Base-by-base conservation (phyloP, 2,113 vertebrate genomes). In the Ictidomys tridecemlineatus region DNA sequence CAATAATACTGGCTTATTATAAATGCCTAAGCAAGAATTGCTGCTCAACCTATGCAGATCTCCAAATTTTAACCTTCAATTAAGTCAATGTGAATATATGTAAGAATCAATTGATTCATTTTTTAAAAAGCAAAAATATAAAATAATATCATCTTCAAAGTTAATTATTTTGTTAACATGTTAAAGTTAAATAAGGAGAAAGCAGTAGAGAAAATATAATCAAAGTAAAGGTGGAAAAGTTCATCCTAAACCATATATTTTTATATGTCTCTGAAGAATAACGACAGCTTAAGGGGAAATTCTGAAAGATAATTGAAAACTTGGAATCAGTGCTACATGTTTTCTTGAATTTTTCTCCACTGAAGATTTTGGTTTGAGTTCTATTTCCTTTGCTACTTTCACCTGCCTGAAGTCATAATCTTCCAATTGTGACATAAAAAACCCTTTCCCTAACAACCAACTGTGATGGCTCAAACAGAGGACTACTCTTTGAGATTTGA, bases 401-500 rank as follows among this genome's bases (percentile, higher is more conserved):
- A 73, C 93, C 95, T 95, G 61, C 84, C 93, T 95, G 53, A 93
- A 96, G 94, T 95, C 93, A 97, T 96, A 94, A 93, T 96, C 93
- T 95, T 98, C 84, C 80, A 97, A 85, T 83, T 85, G 76, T 87
- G 96, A 93, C 93, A 96, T 92, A n/a, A 95, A 77, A 97, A 73
- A 92, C 32, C n/a, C 82, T 96, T 95, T 94, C 65, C 85, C 28
- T 91, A 96, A 94, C 51, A 92, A 84, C 74, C 91, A 96, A 79
- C 96, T 96, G 86, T 87, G 91, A 87, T 82, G 72, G 67, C 93
- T 98, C 92, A 96, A 97, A 97, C 89, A 95, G 79, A 96, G 22
- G 51, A 51, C 93, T 97, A 92, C 76, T 95, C 93, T 98, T 97
- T 97, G 93, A 97, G 86, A 98, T 94, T 97, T 18, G 18, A 95